Evolutionary conservation across 2,888 invertebrate genomes (phyloP), one percentile per base, ranked within the genome.

Genomic region (Stenoptilia bipunctidactyla): DNA sequence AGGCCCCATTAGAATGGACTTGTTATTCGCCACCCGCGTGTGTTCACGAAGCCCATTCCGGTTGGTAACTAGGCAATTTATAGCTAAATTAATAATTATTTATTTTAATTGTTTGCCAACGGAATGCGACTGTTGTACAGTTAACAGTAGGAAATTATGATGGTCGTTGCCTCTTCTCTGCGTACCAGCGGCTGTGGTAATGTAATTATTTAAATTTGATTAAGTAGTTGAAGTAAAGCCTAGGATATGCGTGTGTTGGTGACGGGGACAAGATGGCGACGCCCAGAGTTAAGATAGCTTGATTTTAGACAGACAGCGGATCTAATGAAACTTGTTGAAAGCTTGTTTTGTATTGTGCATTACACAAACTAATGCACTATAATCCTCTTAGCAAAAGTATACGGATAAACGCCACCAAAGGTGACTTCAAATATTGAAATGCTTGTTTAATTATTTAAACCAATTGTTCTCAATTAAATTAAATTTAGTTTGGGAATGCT

Each of bases 121-220:
- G 82, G 83, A 79, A 82, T 80, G 82, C 48, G 83, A 74, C 75
- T 77, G 64, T 60, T 83, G 83, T 83, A 83, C 76, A 83, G 82
- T 69, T 70, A 67, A 70, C 59, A 55, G 60, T 80, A 80, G 75
- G 59, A 60, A 69, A 72, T 63, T 66, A 64, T 59, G 52, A 61
- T 57, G 53, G 57, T 5, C 34, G 14, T 30, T 30, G 30, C 30
- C 4, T 2, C n/a, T 3, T n/a, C 3, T n/a, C 30, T 4, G 10
- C 2, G 9, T 9, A 10, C 30, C n/a, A 3, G 33, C 38, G 42
- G 37, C 40, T 44, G 15, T 12, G 25, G 38, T 30, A 15, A 35
- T 36, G 27, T 37, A 30, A n/a, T 30, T 30, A 30, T 30, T 30
- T n/a, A 12, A 12, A 30, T 30, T 30, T 30, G 30, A 30, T 30